Evolutionary conservation across 1,140 invertebrate genomes (phyloP).

Genomic region (Cotesia chilonis): DNA sequence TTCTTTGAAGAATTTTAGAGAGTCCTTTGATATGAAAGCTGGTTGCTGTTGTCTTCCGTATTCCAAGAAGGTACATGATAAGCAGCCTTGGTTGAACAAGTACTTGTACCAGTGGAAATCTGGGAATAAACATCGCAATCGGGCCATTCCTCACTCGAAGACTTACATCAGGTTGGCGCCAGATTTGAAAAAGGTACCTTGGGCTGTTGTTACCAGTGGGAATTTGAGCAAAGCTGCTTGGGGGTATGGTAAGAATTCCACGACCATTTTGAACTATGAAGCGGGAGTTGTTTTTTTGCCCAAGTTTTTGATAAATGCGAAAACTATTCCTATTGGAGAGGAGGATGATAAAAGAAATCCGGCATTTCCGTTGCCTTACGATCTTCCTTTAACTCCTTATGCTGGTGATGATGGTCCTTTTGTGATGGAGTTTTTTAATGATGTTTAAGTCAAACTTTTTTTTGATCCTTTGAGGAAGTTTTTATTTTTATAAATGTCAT

Average conservation of each 20-base stretch:
- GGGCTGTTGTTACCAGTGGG: slow-evolving; percentile 89
- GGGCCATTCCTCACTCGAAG: slow-evolving; percentile 95
- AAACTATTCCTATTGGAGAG: slow-evolving; percentile 60
- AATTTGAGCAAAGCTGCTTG: slow-evolving; percentile 97
- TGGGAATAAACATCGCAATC: slow-evolving; percentile 70
- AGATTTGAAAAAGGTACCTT: slow-evolving; percentile 72
- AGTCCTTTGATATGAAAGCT: slow-evolving; percentile 82
- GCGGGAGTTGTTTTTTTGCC: slow-evolving; percentile 91
- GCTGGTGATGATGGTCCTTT: slow-evolving; percentile 71
- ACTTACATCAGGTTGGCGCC: slow-evolving; percentile 82
- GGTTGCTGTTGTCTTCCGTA: slow-evolving; percentile 94
- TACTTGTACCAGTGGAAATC: slow-evolving; percentile 88
- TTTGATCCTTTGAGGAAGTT: too few relatives aligned
- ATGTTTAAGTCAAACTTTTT: not conserved
- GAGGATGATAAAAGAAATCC: slow-evolving; percentile 54
- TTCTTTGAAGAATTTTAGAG: slow-evolving; percentile 79
- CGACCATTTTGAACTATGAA: slow-evolving; percentile 81
- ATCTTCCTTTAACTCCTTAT: slow-evolving; percentile 78
- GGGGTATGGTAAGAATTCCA: slow-evolving; percentile 70
- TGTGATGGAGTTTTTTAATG: slow-evolving; percentile 56
- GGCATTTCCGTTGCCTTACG: slow-evolving; percentile 80
- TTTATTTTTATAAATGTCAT: too few relatives aligned
- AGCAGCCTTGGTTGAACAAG: slow-evolving; percentile 83
- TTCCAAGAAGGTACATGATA: slow-evolving; percentile 77
- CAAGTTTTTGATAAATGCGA: slow-evolving; percentile 70